Evolutionary conservation across 2,797 vertebrate species (phyloP), one percentile per base, ranked within the genome.

Genomic region (Melanogrammus aeglefinus): DNA sequence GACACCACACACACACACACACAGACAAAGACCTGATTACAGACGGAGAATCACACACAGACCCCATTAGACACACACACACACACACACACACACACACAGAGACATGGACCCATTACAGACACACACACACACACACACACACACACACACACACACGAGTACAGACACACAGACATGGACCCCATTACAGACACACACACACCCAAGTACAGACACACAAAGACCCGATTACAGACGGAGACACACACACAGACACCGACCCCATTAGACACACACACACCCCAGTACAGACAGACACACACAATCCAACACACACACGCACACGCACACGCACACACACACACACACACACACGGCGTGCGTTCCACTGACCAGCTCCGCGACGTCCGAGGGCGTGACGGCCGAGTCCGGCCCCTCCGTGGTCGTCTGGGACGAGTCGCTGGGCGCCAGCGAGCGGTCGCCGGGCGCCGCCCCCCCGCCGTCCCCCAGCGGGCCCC

Each of bases 381-480:
- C 98, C 74, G 97, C 97, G 79, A 96, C 96, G 82, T 99, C 98
- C 0, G 97, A 98, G 77, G 98, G 98, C 1, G 98, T 99, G 84
- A 97, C 95, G 1, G 97, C 97, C 0, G 97, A 98, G 87, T 99
- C 98, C 0, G 97, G 97, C 14, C 98, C 98, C 91, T 99, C 98
- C 0, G 98, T 99, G 80, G 98, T 99, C 29, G 98, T 98, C 91
- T 99, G 98, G 79, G 98, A 99, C 80, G 97, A 98, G 88, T 99
- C 98, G 1, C 98, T 99, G 78, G 96, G 91, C 0, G 97, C 96
- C 0, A 97, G 96, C 0, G 97, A 98, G 76, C 94, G 94, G 72
- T 93, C 92, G 4, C 94, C 95, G 5, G 12, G n/a, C 92, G 85
- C 66, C 86, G 73, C 0, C 88, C 80, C 10, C 88, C 80, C 10